Conservation (phyloP, 2,113 vertebrate species). For the Sinocyclocheilus anophthalmus region DNA sequence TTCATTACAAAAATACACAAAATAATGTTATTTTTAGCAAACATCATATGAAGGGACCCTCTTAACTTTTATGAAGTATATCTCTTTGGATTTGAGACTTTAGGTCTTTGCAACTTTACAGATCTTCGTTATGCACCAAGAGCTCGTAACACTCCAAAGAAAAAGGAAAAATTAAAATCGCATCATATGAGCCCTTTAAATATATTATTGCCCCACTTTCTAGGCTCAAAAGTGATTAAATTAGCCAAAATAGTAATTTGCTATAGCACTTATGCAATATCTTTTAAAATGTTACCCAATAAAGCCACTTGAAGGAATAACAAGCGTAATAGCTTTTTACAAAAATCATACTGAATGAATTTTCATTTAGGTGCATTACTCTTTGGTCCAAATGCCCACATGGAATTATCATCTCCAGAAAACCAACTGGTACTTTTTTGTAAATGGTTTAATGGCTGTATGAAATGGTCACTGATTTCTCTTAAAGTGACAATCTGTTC, state of each 20-base stretch:
- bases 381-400: neutral
- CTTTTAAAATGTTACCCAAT: neutral
- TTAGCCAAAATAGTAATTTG: neutral
- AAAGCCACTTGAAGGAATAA: neutral
- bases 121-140: no score
- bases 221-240: neutral
- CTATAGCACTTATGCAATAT: neutral
- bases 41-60: no score
- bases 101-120: no score
- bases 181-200: no score
- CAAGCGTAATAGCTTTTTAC: neutral
- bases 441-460: neutral
- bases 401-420: neutral
- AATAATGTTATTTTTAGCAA: no score
- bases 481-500: neutral
- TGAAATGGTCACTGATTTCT: neutral
- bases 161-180: no score
- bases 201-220: neutral
- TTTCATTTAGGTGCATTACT: neutral
- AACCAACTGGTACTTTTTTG: neutral
- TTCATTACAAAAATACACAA: no score
- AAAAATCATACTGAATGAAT: neutral
- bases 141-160: no score
- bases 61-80: no score
- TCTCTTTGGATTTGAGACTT: no score